Evolutionary conservation across 2,797 vertebrate species (phyloP).

Genomic region (Momotus momota): DNA sequence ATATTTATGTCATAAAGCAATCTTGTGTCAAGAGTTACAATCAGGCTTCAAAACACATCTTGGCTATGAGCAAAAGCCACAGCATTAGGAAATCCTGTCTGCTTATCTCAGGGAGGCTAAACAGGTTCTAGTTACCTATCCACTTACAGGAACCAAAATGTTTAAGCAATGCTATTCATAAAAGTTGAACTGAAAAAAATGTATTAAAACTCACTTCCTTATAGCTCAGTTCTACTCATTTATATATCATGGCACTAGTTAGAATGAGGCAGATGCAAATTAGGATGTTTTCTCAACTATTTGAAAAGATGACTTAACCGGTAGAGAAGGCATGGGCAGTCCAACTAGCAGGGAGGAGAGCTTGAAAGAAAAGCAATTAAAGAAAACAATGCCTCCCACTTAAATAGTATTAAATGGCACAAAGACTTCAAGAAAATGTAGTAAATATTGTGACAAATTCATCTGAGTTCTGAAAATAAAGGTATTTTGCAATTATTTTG

Average conservation of each 20-base stretch:
- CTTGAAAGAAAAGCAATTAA: neutral
- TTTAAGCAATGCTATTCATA: slow-evolving; percentile 12
- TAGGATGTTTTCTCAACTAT: neutral
- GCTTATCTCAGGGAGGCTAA: slow-evolving; percentile 33
- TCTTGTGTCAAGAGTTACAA: slow-evolving; percentile 2
- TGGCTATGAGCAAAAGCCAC: neutral
- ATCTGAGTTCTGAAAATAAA: neutral
- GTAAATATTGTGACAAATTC: neutral
- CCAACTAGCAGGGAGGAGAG: neutral
- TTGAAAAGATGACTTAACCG: neutral
- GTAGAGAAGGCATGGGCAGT: neutral
- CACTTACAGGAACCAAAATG: neutral
- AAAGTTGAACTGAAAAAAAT: neutral
- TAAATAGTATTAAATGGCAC: neutral
- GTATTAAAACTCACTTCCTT: neutral
- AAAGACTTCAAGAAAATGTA: neutral
- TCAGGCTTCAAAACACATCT: slow-evolving; percentile 49
- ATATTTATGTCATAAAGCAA: neutral
- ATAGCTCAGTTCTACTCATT: neutral
- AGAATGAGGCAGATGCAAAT: slow-evolving; percentile 1
- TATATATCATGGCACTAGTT: neutral
- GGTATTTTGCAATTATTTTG: neutral
- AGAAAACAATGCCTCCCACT: neutral
- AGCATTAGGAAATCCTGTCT: slow-evolving; percentile 30
- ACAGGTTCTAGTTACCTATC: slow-evolving; percentile 36